A percentile compares a stretch with the other conserved stretches of the same genome.
Evolutionary conservation across 2,797 vertebrate species (phyloP).

Genomic region (Sardinella longiceps): DNA sequence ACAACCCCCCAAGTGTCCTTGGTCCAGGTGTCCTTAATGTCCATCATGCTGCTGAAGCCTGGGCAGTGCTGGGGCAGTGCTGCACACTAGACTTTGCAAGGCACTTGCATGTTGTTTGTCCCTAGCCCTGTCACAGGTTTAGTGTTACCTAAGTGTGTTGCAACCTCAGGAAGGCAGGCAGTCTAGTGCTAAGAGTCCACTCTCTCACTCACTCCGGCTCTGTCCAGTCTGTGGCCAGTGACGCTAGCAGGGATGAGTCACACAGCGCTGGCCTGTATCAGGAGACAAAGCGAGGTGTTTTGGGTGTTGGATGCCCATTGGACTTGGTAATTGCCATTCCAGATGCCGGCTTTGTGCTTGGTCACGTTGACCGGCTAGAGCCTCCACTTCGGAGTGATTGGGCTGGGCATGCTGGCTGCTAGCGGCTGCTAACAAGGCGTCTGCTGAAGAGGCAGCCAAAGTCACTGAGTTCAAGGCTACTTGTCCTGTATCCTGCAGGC

Average conservation of each 20-base stretch:
- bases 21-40: background rate
- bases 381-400: background rate
- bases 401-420: background rate
- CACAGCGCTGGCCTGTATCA: background rate
- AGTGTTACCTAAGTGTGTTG: background rate
- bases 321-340: constrained; percentile 15
- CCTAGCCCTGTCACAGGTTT: background rate
- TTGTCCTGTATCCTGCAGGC: constrained; percentile 21
- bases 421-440: background rate
- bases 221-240: background rate
- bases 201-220: background rate
- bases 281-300: background rate
- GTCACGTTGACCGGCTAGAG: background rate
- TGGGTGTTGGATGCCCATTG: constrained; percentile 4
- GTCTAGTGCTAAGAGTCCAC: background rate
- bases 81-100: too few species aligned
- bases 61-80: background rate
- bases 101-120: too few species aligned
- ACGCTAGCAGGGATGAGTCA: background rate
- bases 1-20: background rate
- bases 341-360: background rate
- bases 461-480: constrained; percentile 12
- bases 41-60: background rate
- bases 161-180: background rate
- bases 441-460: constrained; percentile 26